Evolutionary conservation across 2,888 invertebrate species (phyloP).

Genomic region (Drosophila acutilabella): DNA sequence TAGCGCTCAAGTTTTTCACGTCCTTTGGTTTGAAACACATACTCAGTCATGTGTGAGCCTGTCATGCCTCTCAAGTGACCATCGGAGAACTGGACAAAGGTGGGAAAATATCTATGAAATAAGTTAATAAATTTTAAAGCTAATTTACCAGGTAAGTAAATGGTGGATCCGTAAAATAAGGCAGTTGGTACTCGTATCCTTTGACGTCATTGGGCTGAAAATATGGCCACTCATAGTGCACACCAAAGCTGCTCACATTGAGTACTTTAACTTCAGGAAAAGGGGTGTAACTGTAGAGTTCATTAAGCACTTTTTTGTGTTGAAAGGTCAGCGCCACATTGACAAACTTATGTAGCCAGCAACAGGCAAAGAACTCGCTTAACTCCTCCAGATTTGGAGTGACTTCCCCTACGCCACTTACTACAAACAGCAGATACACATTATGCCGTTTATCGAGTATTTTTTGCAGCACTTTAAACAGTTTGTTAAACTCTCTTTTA

Average conservation of each 20-base stretch:
- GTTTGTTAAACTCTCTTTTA: conserved; percentile 5
- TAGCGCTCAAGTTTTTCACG: neutral
- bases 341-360: conserved; percentile 38
- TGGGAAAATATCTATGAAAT: neutral
- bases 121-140: neutral
- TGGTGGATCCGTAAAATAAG: conserved; percentile 39
- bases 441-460: conserved; percentile 30
- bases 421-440: conserved; percentile 35
- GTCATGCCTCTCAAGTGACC: conserved; percentile 22
- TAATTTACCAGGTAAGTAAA: conserved; percentile 34
- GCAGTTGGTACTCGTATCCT: conserved; percentile 41
- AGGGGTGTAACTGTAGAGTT: conserved; percentile 44
- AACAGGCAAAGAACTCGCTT: conserved; percentile 38
- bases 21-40: conserved; percentile 25
- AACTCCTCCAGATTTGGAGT: conserved; percentile 11
- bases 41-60: conserved; percentile 26
- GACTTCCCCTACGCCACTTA: neutral
- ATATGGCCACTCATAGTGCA: conserved; percentile 21
- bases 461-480: conserved; percentile 25
- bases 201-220: conserved; percentile 17
- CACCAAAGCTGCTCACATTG: conserved; percentile 33
- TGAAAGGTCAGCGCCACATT: conserved; percentile 40
- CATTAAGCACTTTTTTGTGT: neutral
- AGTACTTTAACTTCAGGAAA: conserved; percentile 32
- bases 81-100: conserved; percentile 7